Conservation (phyloP, 53 echinoderm and acorn worm genomes). For the Arbacia lixula region DNA sequence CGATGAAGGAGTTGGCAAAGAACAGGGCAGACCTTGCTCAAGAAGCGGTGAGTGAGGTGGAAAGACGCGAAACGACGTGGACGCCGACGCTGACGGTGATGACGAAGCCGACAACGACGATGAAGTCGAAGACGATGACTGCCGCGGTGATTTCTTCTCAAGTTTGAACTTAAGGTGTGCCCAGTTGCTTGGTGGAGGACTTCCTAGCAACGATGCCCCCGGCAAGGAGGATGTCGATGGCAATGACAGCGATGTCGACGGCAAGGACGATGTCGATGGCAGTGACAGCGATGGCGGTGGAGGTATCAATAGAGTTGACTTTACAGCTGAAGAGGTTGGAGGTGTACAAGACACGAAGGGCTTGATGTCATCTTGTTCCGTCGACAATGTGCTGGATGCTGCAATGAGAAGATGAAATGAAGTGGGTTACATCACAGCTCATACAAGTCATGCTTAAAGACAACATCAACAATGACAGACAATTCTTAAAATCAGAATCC, state of each 20-base stretch:
- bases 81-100: not conserved
- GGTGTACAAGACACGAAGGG: conserved; percentile 54
- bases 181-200: conserved; percentile 50
- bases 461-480: no score
- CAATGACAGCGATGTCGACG: conserved; percentile 9
- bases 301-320: conserved; percentile 2
- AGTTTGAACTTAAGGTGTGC: conserved; percentile 42
- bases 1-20: conserved; percentile 11
- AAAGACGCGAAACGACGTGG: conserved; percentile 39
- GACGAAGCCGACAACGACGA: conserved; percentile 8
- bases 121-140: conserved; percentile 7
- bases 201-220: conserved; percentile 29
- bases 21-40: conserved; percentile 21
- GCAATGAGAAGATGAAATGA: not conserved
- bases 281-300: conserved; percentile 33
- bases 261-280: conserved; percentile 19
- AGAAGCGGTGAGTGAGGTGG: conserved; percentile 40
- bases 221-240: conserved; percentile 20
- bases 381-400: conserved; percentile 55
- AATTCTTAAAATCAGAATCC: no score
- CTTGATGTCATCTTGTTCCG: conserved; percentile 61
- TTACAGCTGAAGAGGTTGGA: conserved; percentile 50
- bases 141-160: conserved; percentile 29
- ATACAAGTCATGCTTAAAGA: no score
- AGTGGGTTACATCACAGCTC: no score